A percentile compares a stretch with the other conserved stretches of the same genome.
These are phyloP conservation scores for Neotragus moschatus DNA, from an alignment of 2,113 vertebrate genomes.

Conservation along the genomic window DNA sequence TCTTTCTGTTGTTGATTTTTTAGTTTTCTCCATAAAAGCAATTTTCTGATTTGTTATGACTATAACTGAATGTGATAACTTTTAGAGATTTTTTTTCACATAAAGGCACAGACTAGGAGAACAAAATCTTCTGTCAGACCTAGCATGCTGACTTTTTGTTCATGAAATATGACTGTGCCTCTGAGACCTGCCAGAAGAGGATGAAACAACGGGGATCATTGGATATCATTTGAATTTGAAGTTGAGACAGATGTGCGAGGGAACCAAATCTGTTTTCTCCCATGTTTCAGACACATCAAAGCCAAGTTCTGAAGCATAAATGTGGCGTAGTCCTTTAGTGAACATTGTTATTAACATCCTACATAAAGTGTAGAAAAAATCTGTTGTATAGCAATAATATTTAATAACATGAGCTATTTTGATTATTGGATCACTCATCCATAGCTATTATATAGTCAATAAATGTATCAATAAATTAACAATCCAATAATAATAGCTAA, in stretches of 20 bases:
- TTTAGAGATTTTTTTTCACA: neutral
- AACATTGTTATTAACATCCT: neutral
- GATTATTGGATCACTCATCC: neutral
- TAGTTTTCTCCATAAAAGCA: neutral
- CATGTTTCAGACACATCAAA: neutral
- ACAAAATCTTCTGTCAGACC: neutral
- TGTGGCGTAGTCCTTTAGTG: neutral
- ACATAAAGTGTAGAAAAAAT: neutral
- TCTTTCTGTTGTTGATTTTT: neutral
- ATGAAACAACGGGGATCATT: neutral
- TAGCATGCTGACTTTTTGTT: neutral
- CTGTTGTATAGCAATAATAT: neutral
- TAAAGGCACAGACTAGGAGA: neutral
- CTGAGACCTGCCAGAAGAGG: neutral
- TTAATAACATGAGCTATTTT: neutral
- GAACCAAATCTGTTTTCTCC: neutral
- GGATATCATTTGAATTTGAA: neutral
- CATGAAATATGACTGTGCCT: neutral
- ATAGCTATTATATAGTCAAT: neutral
- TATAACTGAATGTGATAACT: neutral
- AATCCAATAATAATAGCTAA: neutral
- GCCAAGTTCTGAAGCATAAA: neutral
- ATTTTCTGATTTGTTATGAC: neutral
- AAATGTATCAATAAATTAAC: neutral
- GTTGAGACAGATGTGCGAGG: neutral